Evolutionary conservation across 2,113 vertebrate species (phyloP), one percentile per base, ranked within the genome.

Genomic region (Asarcornis scutulata): DNA sequence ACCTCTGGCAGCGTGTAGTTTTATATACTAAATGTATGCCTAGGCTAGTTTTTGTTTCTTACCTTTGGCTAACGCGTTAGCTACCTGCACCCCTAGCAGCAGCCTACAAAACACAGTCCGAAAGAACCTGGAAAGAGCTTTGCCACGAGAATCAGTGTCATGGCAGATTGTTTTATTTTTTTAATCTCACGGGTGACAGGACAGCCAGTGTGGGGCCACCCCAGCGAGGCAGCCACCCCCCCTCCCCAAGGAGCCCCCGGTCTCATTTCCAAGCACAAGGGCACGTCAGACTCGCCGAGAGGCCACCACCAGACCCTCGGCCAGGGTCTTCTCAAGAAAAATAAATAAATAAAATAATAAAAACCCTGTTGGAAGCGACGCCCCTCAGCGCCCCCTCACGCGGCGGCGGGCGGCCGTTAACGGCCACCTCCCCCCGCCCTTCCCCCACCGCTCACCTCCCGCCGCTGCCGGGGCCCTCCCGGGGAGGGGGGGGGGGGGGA

Each of bases 401-500:
- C 59, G 3, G 7, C 8, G 1, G 5, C 1, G 2, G 0, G 4
- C 4, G 13, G 8, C 9, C 2, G 18, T 6, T 11, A 15, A 6
- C 12, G 7, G 26, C 21, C 75, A 93, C 85, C 64, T 36, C 26
- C 1, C 20, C 1, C 69, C 7, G 32, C 40, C 1, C 46, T 48
- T 48, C 46, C 46, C 46, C 26, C 31, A 2, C 21, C 13, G 75
- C 85, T 89, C 76, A 95, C 91, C 64, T 36, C 26, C 1, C 20
- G 1, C 74, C 7, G 32, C 40, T 1, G 0, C 1, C 32, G 3
- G 6, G 2, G 0, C 68, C 68, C 77, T 4, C 46, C 9, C 20
- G 46, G 46, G 46, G 31, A 7, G 7, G 15, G 27, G 14, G 18
- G 44, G 44, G 17, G 44, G 17, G 38, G 44, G 8, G 23, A 10